These are phyloP conservation scores for Microctonus hyperodae DNA, from an alignment of 2,888 invertebrate species.

Conservation along the genomic window DNA sequence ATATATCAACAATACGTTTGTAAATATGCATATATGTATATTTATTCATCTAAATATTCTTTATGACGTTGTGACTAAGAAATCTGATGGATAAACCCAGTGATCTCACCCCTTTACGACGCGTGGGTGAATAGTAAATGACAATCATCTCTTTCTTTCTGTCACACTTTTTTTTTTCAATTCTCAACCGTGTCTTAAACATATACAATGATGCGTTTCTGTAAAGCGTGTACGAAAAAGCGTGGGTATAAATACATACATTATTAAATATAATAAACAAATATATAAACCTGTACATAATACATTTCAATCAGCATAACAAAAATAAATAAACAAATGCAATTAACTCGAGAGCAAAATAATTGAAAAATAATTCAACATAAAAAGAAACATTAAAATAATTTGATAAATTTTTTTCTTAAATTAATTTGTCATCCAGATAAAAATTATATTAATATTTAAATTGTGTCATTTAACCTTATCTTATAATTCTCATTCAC, in stretches of 20 bases:
- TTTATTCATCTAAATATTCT: background rate
- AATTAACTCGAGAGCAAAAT: background rate
- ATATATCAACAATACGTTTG: too few species aligned
- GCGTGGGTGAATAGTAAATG: conserved; percentile 4
- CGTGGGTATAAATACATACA: background rate
- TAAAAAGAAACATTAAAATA: background rate
- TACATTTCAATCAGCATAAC: conserved; percentile 1
- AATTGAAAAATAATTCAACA: background rate
- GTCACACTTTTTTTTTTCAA: background rate
- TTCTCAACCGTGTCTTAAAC: background rate
- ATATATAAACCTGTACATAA: background rate
- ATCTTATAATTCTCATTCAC: too few species aligned
- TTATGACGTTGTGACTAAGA: background rate
- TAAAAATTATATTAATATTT: background rate
- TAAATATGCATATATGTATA: too few species aligned
- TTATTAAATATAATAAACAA: background rate
- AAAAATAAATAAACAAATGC: background rate
- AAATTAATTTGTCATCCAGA: background rate
- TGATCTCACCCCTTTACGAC: background rate
- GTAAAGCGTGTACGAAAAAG: background rate
- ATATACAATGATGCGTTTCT: conserved; percentile 1
- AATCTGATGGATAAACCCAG: background rate
- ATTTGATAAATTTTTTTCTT: background rate
- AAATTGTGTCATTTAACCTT: too few species aligned
- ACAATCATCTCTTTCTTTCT: background rate